Evolutionary conservation across 2,113 vertebrate species (phyloP).

Genomic region (Nannospalax galili): DNA sequence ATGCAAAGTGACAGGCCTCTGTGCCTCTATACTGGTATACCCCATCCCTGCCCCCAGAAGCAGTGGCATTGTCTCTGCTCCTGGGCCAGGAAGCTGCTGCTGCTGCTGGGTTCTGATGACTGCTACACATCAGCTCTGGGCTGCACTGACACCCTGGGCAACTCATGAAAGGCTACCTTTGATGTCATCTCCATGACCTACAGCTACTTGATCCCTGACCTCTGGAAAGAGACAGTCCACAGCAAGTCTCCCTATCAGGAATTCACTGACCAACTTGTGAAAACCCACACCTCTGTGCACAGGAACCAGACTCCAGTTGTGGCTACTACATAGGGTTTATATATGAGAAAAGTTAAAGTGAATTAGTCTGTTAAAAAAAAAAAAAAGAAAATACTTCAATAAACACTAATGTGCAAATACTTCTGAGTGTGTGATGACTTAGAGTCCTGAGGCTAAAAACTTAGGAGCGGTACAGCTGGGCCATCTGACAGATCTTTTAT

Average conservation of each 20-base stretch:
- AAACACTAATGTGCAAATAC: no score
- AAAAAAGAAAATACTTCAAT: no score
- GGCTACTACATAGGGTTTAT: background rate
- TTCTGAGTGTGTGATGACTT: no score
- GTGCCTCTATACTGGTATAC: background rate
- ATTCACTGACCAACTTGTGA: background rate
- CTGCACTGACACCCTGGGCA: background rate
- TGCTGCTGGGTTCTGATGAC: background rate
- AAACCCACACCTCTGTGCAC: background rate
- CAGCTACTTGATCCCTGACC: accelerated
- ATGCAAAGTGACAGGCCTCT: background rate
- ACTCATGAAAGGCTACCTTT: background rate
- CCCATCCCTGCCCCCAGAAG: background rate
- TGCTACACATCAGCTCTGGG: background rate
- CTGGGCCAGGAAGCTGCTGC: background rate
- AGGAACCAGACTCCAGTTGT: background rate
- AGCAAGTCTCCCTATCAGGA: background rate
- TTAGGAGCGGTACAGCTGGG: no score
- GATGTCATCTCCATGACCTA: background rate
- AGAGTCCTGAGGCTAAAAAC: no score
- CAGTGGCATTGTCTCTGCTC: background rate
- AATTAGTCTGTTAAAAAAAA: background rate
- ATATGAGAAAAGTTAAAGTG: background rate
- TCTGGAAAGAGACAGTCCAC: background rate
- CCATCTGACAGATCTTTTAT: no score